Evolutionary conservation across 2,113 vertebrate genomes (phyloP), one percentile per base, ranked within the genome.

Genomic region (Mixornis gularis): DNA sequence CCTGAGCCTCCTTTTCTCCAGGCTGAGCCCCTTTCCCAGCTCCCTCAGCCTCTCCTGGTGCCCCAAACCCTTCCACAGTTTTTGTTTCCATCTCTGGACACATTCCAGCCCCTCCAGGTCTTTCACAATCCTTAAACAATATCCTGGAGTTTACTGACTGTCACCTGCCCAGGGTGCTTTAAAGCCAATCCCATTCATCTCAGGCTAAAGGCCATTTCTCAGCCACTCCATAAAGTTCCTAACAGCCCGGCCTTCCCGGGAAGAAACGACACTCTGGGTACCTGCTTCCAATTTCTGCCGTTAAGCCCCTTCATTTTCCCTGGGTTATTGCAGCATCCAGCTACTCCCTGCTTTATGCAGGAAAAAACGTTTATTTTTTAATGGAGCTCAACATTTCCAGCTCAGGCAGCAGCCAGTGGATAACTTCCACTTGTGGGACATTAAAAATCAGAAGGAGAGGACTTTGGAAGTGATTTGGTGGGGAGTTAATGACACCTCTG

Each of bases 321-420:
- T 6, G 10, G 79, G 66, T 87, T 74, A 59, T 81, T 79, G 56
- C 93, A 36, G 72, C 66, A 87, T 55, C 87, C 17, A 66, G 63
- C 58, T 55, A 10, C 66, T 89, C n/a, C 0, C 66, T 85, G 77
- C 83, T 94, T 92, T 85, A 63, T 80, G 80, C 52, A 63, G 63
- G 85, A 58, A 95, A 95, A 95, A 93, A 43, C 71, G 3, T 87
- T 93, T 94, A 72, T 94, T 87, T 94, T 94, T 93, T 90, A 94
- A 94, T 70, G 94, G 83, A 55, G 90, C 77, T 87, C 71, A 81
- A 79, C 48, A n/a, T 76, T 72, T 76, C 40, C 65, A 56, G 73
- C 53, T 85, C 84, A 34, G 40, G 64, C 36, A 49, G 87, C 76
- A 92, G 89, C 82, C 65, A 27, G 62, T 55, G 27, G 73, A 83